These are phyloP conservation scores for Synergus laeviventris DNA, from an alignment of 2,888 invertebrate genomes.

Conservation along the genomic window DNA sequence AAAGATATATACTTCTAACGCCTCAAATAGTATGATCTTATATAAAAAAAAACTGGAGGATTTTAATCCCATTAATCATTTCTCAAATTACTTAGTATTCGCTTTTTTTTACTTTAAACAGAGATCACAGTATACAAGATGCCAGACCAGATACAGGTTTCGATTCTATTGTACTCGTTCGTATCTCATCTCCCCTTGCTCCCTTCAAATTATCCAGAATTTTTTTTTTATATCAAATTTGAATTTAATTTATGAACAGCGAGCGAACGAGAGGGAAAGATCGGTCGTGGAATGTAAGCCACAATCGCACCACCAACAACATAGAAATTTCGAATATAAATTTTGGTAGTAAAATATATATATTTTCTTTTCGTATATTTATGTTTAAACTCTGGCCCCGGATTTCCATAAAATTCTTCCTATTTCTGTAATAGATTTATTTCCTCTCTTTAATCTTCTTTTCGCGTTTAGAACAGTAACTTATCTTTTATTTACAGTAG, in stretches of 20 bases:
- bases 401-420: conserved; percentile 67
- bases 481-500: conserved; percentile 58
- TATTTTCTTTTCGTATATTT: conserved; percentile 57
- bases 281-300: conserved; percentile 74
- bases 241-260: conserved; percentile 2
- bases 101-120: conserved; percentile 69
- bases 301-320: conserved; percentile 71
- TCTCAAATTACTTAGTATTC: conserved; percentile 63
- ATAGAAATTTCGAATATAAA: conserved; percentile 75
- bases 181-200: conserved; percentile 42
- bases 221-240: conserved; percentile 43
- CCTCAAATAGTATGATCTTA: conserved; percentile 26
- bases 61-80: conserved; percentile 47
- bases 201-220: conserved; percentile 41
- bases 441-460: conserved; percentile 43
- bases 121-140: conserved; percentile 76
- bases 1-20: conserved; percentile 49
- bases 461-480: conserved; percentile 51
- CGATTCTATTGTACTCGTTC: conserved; percentile 66
- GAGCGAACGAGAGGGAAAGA: conserved; percentile 45
- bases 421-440: conserved; percentile 52
- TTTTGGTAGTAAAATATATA: conserved; percentile 75
- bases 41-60: conserved; percentile 9
- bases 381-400: conserved; percentile 73
- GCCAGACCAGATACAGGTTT: conserved; percentile 74